Evolutionary conservation across 2,797 vertebrate genomes (phyloP), one percentile per base, ranked within the genome.

Genomic region (Melanotaenia pygmaea): DNA sequence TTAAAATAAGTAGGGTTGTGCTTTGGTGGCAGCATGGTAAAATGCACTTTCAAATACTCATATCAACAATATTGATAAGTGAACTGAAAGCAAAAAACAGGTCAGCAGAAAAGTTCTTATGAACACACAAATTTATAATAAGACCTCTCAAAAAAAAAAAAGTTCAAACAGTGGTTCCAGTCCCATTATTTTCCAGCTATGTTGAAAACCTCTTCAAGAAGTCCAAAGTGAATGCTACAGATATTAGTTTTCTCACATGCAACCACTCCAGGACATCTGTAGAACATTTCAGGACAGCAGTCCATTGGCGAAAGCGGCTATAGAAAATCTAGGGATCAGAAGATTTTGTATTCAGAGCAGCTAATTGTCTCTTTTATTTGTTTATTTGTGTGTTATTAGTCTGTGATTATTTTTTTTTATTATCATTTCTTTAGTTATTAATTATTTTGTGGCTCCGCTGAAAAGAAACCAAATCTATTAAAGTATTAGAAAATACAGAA

Each of bases 191-290:
- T n/a, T 10, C 45, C 45, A 47, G 45, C 45, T 47, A 20, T n/a
- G 20, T n/a, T 47, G 45, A 47, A 47, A 47, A n/a, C 45, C 45
- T 47, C 0, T 47, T 8, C 45, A 47, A 47, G 20, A 47, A 47
- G 20, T 47, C 45, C 45, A 47, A 47, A n/a, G 20, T 16, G 45
- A 47, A 20, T 47, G 18, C 43, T 47, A 6, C 43, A 47, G 43
- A 47, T 47, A 47, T 47, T 47, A 47, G 45, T n/a, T 47, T 47
- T 47, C 45, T 47, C 45, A 47, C 20, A n/a, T 47, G 45, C 45
- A 47, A 47, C 45, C 18, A 47, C 45, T 47, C 8, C 18, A 1
- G 18, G 16, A 18, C 43, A 45, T 45, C 43, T 45, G 43, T 47
- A n/a, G 45, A 47, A 47, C 45, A n/a, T 47, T 47, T 47, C 45